Evolutionary conservation across 2,797 vertebrate species (phyloP).

Genomic region (Acipenser ruthenus): DNA sequence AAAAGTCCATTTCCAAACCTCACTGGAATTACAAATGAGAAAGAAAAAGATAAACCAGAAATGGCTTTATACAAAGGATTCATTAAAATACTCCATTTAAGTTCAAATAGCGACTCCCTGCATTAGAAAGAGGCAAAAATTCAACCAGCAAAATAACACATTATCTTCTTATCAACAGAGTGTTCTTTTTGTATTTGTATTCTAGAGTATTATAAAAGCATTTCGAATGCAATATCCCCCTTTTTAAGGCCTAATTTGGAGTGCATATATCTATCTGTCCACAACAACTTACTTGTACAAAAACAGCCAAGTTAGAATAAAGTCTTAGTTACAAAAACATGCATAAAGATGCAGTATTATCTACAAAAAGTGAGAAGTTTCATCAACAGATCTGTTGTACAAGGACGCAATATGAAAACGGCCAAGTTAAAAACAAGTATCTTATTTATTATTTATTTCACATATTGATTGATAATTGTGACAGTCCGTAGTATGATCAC

Average conservation of each 20-base stretch:
- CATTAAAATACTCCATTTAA: slow-evolving; percentile 43
- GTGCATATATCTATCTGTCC: too few species aligned
- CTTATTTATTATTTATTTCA: too few species aligned
- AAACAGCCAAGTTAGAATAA: too few species aligned
- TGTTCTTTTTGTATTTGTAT: slow-evolving; percentile 48
- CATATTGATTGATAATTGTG: too few species aligned
- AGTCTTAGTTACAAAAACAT: too few species aligned
- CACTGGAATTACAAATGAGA: slow-evolving; percentile 27
- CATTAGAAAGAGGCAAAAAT: slow-evolving; percentile 28
- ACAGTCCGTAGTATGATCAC: too few species aligned
- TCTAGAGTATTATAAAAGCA: slow-evolving; percentile 21
- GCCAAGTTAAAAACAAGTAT: too few species aligned
- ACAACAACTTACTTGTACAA: too few species aligned
- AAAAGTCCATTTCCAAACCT: slow-evolving; percentile 31
- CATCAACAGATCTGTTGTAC: too few species aligned
- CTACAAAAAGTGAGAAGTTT: too few species aligned
- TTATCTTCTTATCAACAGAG: slow-evolving; percentile 32
- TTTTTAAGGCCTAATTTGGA: background rate
- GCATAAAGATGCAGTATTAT: too few species aligned
- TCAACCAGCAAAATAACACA: slow-evolving; percentile 37
- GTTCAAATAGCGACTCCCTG: slow-evolving; percentile 35
- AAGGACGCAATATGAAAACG: too few species aligned
- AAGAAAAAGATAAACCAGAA: slow-evolving; percentile 43
- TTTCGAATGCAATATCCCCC: slow-evolving; percentile 17
- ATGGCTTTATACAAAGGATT: slow-evolving; percentile 43